Evolutionary conservation across 2,113 vertebrate species (phyloP).

Genomic region (Barnardius zonarius): DNA sequence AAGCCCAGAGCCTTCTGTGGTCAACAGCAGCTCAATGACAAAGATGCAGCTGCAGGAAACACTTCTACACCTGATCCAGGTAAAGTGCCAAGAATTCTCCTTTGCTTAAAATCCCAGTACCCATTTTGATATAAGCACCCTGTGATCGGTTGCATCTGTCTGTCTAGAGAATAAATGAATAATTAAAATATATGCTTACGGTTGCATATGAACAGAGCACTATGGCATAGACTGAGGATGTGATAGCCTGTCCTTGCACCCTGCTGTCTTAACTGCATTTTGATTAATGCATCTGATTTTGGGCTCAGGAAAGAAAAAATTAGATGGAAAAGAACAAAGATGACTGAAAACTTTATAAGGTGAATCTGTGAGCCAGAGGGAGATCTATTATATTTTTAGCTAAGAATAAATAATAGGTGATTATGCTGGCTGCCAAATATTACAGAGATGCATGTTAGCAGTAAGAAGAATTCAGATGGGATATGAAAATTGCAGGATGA

Average conservation of each 20-base stretch:
- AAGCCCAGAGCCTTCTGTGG: conserved; percentile 1
- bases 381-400: not conserved
- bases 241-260: not conserved
- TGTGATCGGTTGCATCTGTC: fast-evolving
- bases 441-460: not conserved
- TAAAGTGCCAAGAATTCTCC: not conserved
- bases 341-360: not conserved
- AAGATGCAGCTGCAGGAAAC: conserved; percentile 87
- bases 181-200: fast-evolving
- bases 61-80: conserved; percentile 86
- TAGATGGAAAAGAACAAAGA: not conserved
- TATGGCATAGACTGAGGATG: not conserved
- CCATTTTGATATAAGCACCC: fast-evolving
- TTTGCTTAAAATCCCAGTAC: not conserved
- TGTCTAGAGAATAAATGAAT: not conserved
- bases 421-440: not conserved
- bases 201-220: not conserved
- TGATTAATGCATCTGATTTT: not conserved
- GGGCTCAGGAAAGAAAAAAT: not conserved
- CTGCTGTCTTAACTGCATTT: not conserved
- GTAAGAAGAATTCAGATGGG: not conserved
- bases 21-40: conserved; percentile 63
- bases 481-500: not conserved
- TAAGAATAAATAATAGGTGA: conserved; percentile 6
- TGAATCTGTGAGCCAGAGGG: not conserved